A percentile compares a stretch with the other conserved stretches of the same genome.
Evolutionary conservation across 2,888 invertebrate genomes (phyloP).

Genomic region (Antitype chi): DNA sequence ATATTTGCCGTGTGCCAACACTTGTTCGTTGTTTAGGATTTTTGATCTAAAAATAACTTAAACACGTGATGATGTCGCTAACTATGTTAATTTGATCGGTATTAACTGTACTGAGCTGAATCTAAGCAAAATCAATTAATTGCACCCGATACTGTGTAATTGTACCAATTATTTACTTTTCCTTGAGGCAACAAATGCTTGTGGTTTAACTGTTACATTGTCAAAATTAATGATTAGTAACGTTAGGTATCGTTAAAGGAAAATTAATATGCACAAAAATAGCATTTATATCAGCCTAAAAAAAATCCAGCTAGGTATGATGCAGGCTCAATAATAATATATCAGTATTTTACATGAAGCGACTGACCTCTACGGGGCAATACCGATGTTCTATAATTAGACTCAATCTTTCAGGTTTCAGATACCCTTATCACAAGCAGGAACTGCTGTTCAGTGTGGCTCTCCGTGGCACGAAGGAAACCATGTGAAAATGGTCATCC

Average conservation of each 20-base stretch:
- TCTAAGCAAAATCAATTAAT: constrained; percentile 22
- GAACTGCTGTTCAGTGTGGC: neutral
- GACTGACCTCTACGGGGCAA: neutral
- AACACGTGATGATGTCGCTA: neutral
- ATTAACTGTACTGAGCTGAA: neutral
- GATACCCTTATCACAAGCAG: neutral
- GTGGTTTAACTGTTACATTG: constrained; percentile 8
- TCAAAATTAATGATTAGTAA: neutral
- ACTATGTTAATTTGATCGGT: neutral
- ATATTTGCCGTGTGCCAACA: constrained; percentile 55
- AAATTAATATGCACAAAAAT: neutral
- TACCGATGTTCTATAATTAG: neutral
- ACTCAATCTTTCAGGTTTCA: neutral
- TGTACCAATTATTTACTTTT: constrained; percentile 18
- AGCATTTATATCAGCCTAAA: neutral
- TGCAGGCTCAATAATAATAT: neutral
- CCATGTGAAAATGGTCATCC: too few relatives aligned
- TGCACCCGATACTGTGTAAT: neutral
- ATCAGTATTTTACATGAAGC: neutral
- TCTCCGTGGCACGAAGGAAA: neutral
- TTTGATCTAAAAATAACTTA: neutral
- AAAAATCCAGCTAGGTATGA: neutral
- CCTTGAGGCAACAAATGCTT: neutral
- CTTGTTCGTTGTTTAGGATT: constrained; percentile 18
- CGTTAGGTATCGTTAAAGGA: neutral